Evolutionary conservation across 2,113 vertebrate genomes (phyloP).

Genomic region (Rattus norvegicus): GRCr8 NC_086021.1:144980501-144981000

Average conservation of each 20-base stretch:
- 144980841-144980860: neutral
- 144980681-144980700: neutral
- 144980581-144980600: neutral
- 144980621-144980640: neutral
- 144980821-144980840: neutral
- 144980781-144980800: neutral
- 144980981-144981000: neutral
- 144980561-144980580: neutral
- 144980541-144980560: neutral
- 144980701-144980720: neutral
- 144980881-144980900: neutral
- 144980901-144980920: neutral
- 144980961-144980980: neutral
- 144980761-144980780: neutral
- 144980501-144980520: neutral
- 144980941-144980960: neutral
- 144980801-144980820: neutral
- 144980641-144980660: slow-evolving; percentile 21
- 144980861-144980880: neutral
- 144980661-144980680: neutral
- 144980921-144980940: neutral
- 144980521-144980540: neutral
- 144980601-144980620: neutral
- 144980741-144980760: neutral
- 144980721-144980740: neutral